Evolutionary conservation across 2,888 invertebrate genomes (phyloP).

Genomic region (Brenthis daphne): DNA sequence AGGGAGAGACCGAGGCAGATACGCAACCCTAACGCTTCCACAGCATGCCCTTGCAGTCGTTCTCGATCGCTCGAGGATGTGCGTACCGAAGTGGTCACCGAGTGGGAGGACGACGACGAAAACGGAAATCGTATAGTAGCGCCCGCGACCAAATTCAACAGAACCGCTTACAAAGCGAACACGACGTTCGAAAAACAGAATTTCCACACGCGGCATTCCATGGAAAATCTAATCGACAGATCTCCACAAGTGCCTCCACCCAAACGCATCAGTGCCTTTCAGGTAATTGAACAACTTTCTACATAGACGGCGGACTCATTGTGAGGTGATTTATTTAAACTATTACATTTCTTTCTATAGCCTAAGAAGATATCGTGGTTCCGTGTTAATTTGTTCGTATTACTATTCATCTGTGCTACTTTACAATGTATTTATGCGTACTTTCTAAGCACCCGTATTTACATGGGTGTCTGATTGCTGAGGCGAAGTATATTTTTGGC

Average conservation of each 20-base stretch:
- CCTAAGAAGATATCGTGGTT: slow-evolving; percentile 34
- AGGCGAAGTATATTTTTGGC: slow-evolving; percentile 59
- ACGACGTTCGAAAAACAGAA: slow-evolving; percentile 70
- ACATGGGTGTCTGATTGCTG: slow-evolving; percentile 55
- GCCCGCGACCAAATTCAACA: slow-evolving; percentile 75
- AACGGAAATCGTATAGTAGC: slow-evolving; percentile 83
- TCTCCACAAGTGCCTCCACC: slow-evolving; percentile 75
- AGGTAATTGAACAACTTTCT: slow-evolving; percentile 78
- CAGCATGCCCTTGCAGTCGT: slow-evolving; percentile 84
- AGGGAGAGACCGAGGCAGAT: slow-evolving; percentile 74
- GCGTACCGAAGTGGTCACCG: slow-evolving; percentile 84
- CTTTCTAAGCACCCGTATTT: slow-evolving; percentile 65
- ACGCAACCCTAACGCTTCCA: slow-evolving; percentile 59
- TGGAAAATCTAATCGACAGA: slow-evolving; percentile 86
- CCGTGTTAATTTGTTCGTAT: slow-evolving; percentile 42
- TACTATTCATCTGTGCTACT: slow-evolving; percentile 42
- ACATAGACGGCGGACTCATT: slow-evolving; percentile 55
- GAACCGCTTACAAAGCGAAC: slow-evolving; percentile 64
- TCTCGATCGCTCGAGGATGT: slow-evolving; percentile 89
- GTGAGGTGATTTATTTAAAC: slow-evolving; percentile 53
- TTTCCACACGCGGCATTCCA: slow-evolving; percentile 84
- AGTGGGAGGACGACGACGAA: slow-evolving; percentile 85
- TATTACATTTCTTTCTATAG: slow-evolving; percentile 41
- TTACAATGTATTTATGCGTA: slow-evolving; percentile 52
- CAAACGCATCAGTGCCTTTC: slow-evolving; percentile 79